Percentiles rank a stretch among this genome's conserved stretches.
Conservation (phyloP, 2,113 vertebrate genomes). For the Eulacestoma nigropectus region DNA sequence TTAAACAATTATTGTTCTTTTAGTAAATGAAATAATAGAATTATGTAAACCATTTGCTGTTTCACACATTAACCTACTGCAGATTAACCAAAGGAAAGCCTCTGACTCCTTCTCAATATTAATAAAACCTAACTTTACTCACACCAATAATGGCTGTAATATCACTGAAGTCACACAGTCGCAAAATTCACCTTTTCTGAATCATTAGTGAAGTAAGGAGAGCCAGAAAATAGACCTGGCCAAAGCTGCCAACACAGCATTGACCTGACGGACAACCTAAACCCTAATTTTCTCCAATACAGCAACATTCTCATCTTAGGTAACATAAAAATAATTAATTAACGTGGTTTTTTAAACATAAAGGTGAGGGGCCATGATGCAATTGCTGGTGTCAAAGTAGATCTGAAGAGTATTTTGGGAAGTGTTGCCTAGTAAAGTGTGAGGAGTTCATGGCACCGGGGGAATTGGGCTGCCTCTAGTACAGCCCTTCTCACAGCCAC, state of each 20-base stretch:
- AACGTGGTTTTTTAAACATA: fast-evolving
- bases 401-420: not conserved
- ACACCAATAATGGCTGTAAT: not conserved
- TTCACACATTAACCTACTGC: not conserved
- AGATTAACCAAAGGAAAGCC: not conserved
- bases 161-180: not conserved
- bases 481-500: not conserved
- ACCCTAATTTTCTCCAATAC: not conserved
- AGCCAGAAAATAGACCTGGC: not conserved
- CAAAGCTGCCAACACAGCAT: not conserved
- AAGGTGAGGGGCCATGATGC: not conserved
- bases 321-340: not conserved
- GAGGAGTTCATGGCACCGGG: fast-evolving
- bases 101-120: not conserved
- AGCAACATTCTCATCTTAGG: not conserved
- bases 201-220: not conserved
- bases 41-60: not conserved
- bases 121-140: not conserved
- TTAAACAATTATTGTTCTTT: not conserved
- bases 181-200: not conserved
- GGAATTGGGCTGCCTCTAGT: not conserved
- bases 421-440: not conserved
- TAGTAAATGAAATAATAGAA: not conserved
- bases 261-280: not conserved
- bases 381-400: not conserved